phyloP scores from a whole-genome alignment of 2,888 invertebrate genomes.

The Cantharis nigra region DNA sequence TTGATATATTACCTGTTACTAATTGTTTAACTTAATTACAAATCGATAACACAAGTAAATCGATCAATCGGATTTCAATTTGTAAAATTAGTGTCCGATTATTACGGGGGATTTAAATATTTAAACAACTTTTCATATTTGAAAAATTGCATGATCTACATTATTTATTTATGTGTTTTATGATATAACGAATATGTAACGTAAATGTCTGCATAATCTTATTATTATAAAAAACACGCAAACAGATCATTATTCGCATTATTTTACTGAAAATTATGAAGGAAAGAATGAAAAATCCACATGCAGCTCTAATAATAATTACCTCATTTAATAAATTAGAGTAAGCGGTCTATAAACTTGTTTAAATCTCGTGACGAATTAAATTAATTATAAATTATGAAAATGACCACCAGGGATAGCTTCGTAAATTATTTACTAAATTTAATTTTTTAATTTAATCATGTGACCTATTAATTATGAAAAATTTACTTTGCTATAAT shows the following conservation, averaged over 20 bases:
- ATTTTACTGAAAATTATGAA: neutral
- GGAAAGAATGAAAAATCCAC: neutral
- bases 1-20: neutral
- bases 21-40: neutral
- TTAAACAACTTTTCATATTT: neutral
- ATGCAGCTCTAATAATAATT: neutral
- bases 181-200: neutral
- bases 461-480: neutral
- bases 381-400: neutral
- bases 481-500: neutral
- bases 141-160: neutral
- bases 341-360: neutral
- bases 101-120: neutral
- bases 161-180: neutral
- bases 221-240: neutral
- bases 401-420: neutral
- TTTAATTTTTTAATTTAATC: neutral
- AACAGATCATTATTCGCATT: slow-evolving; percentile 1
- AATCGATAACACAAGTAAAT: neutral
- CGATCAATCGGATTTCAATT: neutral
- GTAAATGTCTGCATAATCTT: neutral
- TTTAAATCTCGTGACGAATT: neutral
- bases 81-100: neutral
- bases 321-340: neutral
- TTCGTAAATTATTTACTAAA: neutral